These are phyloP conservation scores for Drosophila kanapiae DNA, from an alignment of 1,140 invertebrate genomes.

Conservation along the genomic window DNA sequence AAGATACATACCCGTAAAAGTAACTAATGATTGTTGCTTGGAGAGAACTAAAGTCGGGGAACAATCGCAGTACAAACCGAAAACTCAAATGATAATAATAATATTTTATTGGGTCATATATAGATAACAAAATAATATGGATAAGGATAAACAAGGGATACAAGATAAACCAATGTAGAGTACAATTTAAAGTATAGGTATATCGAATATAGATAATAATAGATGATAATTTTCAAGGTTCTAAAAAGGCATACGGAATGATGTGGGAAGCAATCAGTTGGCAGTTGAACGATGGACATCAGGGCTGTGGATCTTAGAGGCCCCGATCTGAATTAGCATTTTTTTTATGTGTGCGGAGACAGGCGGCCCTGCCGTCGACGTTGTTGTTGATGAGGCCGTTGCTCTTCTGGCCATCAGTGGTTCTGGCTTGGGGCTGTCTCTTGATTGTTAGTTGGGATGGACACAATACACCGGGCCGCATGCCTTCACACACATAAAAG, in stretches of 20 bases:
- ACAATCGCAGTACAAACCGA: slow-evolving; percentile 13
- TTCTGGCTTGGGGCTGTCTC: slow-evolving; percentile 40
- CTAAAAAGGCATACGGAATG: slow-evolving; percentile 85
- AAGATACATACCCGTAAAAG: slow-evolving; percentile 62
- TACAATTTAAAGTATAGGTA: slow-evolving; percentile 40
- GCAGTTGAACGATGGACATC: slow-evolving; percentile 84
- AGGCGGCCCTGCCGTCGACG: slow-evolving; percentile 35
- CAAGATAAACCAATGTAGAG: slow-evolving; percentile 31
- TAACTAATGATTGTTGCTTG: slow-evolving; percentile 76
- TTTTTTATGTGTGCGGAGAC: slow-evolving; percentile 76
- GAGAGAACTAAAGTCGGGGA: slow-evolving; percentile 19
- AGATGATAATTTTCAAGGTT: slow-evolving; percentile 80
- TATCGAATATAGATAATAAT: slow-evolving; percentile 39
- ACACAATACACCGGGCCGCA: slow-evolving; percentile 35
- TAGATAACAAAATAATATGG: slow-evolving; percentile 43
- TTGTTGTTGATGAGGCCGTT: slow-evolving; percentile 11
- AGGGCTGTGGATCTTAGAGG: slow-evolving; percentile 40
- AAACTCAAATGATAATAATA: slow-evolving; percentile 30
- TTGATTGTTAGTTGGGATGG: slow-evolving; percentile 64
- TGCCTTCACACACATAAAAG: slow-evolving; percentile 77
- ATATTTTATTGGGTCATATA: slow-evolving; percentile 48
- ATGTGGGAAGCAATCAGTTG: slow-evolving; percentile 85
- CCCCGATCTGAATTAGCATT: slow-evolving; percentile 46
- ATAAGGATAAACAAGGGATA: slow-evolving; percentile 17
- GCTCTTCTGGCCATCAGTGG: slow-evolving; percentile 20